Evolutionary conservation across 2,888 invertebrate species (phyloP).

Genomic region (Metalampra italica): DNA sequence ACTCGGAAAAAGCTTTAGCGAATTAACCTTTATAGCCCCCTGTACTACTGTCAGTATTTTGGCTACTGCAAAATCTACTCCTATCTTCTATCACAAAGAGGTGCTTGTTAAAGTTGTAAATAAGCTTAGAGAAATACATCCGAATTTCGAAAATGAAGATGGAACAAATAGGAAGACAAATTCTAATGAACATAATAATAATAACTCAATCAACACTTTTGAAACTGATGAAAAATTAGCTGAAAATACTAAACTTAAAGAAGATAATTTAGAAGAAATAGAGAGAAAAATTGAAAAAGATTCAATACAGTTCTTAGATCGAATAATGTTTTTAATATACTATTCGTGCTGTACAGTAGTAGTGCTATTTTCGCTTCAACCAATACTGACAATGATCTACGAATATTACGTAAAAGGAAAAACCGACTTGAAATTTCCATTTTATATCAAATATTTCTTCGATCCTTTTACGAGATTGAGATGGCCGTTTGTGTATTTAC

Average conservation of each 20-base stretch:
- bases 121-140: slow-evolving; percentile 42
- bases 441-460: slow-evolving; percentile 43
- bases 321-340: slow-evolving; percentile 26
- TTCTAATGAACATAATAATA: not conserved
- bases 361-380: slow-evolving; percentile 35
- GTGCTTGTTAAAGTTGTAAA: slow-evolving; percentile 27
- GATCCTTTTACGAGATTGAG: slow-evolving; percentile 30
- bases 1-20: slow-evolving; percentile 35
- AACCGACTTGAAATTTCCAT: slow-evolving; percentile 39
- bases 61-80: slow-evolving; percentile 36
- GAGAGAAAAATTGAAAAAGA: slow-evolving; percentile 29
- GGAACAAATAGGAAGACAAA: slow-evolving; percentile 3
- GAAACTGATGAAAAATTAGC: not conserved
- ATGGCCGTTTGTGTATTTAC: slow-evolving; percentile 45
- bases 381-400: slow-evolving; percentile 35
- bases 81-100: slow-evolving; percentile 33
- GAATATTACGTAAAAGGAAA: slow-evolving; percentile 32
- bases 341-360: slow-evolving; percentile 27
- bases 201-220: not conserved
- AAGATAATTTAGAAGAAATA: not conserved
- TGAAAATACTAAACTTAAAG: slow-evolving; percentile 1
- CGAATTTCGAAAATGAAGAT: slow-evolving; percentile 17
- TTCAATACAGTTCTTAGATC: slow-evolving; percentile 21
- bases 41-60: slow-evolving; percentile 43
- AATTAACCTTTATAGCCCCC: slow-evolving; percentile 43